A percentile compares a stretch with the other conserved stretches of the same genome.
phyloP scores from a whole-genome alignment of 2,888 invertebrate genomes.

The Lasioglossum pauxillum region DNA sequence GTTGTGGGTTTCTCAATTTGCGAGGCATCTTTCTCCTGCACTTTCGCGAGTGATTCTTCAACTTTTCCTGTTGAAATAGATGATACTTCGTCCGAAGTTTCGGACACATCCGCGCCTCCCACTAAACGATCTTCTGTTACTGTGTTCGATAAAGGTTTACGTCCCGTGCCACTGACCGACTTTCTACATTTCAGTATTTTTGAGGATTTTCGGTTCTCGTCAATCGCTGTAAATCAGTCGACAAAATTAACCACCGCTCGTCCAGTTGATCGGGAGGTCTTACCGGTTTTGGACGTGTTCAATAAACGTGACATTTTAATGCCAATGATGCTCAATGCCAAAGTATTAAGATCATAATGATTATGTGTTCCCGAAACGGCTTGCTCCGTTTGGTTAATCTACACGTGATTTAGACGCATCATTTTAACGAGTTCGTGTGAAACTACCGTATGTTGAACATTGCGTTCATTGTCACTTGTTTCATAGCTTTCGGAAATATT shows the following conservation, averaged over 20 bases:
- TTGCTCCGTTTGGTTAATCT: conserved; percentile 39
- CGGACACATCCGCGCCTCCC: conserved; percentile 64
- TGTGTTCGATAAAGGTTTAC: conserved; percentile 29
- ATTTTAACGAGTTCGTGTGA: conserved; percentile 30
- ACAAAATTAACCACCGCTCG: conserved; percentile 1
- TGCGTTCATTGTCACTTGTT: conserved; percentile 50
- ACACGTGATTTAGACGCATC: conserved; percentile 32
- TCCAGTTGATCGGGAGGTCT: neutral
- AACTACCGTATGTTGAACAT: conserved; percentile 15
- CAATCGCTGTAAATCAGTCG: conserved; percentile 41
- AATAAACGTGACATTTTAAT: conserved; percentile 49
- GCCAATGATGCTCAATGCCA: conserved; percentile 18
- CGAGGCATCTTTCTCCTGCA: neutral
- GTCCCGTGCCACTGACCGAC: conserved; percentile 10
- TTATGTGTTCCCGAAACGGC: conserved; percentile 16
- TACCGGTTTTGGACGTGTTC: conserved; percentile 52
- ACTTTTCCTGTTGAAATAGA: neutral
- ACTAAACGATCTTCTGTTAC: conserved; percentile 47
- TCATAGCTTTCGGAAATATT: conserved; percentile 3
- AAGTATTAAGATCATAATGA: conserved; percentile 31
- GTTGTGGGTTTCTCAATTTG: conserved; percentile 2
- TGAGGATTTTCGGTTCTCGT: conserved; percentile 33
- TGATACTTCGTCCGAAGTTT: neutral
- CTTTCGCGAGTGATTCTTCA: neutral
- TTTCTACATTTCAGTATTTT: conserved; percentile 38